Evolutionary conservation across 2,888 invertebrate species (phyloP), one percentile per base, ranked within the genome.

Genomic region (Plutella xylostella): DNA sequence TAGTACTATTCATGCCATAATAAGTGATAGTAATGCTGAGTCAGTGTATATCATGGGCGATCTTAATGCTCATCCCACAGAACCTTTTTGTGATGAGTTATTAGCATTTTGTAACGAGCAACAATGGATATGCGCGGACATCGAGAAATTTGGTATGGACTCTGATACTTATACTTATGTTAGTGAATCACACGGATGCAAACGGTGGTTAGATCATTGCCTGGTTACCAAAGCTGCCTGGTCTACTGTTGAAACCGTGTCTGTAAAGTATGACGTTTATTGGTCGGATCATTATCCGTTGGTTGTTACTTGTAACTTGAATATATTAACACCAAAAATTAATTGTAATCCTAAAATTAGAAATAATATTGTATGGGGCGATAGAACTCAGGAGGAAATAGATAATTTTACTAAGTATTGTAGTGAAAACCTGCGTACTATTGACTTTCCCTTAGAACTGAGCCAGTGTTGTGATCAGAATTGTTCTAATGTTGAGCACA

Each of bases 271-370:
- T 30, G 28, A 17, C 11, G 15, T 39, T n/a, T 39, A 39, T 20
- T 21, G 21, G 21, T 39, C 39, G 21, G 39, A 39, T 18, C 39
- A 39, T 21, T 18, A 21, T n/a, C 39, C 39, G n/a, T n/a, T 39
- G n/a, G 19, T 21, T n/a, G 12, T 39, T 6, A n/a, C 19, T 7
- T 14, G 15, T 20, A 22, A 39, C 17, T 21, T n/a, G 9, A 11
- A 39, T 22, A 21, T 39, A 11, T 9, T 20, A 14, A 39, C 12
- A 6, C 39, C n/a, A 6, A 4, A 20, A 39, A 6, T 6, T 39
- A 6, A 5, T n/a, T n/a, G n/a, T n/a, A n/a, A n/a, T n/a, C n/a
- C n/a, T n/a, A n/a, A n/a, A n/a, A n/a, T n/a, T n/a, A n/a, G n/a
- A n/a, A n/a, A n/a, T n/a, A n/a, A 21, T 9, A 22, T 14, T 7